Evolutionary conservation across 2,888 invertebrate genomes (phyloP).

Genomic region (Sacculina carcini): DNA sequence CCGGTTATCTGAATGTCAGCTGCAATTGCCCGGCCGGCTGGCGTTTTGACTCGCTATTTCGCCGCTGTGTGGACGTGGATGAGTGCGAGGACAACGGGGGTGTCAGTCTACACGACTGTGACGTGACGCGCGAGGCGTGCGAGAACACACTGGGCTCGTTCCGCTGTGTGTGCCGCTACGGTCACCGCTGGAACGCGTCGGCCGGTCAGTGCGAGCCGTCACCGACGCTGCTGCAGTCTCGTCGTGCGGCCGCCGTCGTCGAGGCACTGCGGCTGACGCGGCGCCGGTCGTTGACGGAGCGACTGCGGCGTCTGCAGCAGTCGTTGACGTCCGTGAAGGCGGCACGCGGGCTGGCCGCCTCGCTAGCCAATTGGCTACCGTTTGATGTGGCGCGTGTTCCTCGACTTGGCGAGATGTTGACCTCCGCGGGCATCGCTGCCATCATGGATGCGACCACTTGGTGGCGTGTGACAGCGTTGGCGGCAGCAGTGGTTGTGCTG

Average conservation of each 20-base stretch:
- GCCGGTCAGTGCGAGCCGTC: not conserved
- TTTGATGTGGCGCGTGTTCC: not conserved
- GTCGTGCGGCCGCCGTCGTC: not conserved
- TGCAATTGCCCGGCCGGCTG: slow-evolving; percentile 28
- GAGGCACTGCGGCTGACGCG: not conserved
- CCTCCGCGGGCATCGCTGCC: too few species aligned
- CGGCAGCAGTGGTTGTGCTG: too few species aligned
- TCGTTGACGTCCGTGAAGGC: too few species aligned
- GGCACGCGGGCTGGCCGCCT: too few species aligned
- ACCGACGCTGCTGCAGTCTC: not conserved
- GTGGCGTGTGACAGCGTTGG: too few species aligned
- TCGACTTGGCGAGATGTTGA: not conserved
- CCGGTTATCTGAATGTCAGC: slow-evolving; percentile 32
- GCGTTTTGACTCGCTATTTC: slow-evolving; percentile 31
- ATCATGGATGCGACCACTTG: too few species aligned
- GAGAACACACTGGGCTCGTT: slow-evolving; percentile 29
- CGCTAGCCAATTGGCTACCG: too few species aligned
- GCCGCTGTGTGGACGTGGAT: slow-evolving; percentile 34
- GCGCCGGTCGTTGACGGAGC: not conserved
- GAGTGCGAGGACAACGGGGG: slow-evolving; percentile 25
- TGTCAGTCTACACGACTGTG: slow-evolving; percentile 21
- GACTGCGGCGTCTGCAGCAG: not conserved
- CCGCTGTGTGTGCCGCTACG: slow-evolving; percentile 27
- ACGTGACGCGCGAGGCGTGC: slow-evolving; percentile 25
- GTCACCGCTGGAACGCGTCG: slow-evolving; percentile 16